Evolutionary conservation across 2,888 invertebrate species (phyloP), one percentile per base, ranked within the genome.

Genomic region (Spisula subtruncata): DNA sequence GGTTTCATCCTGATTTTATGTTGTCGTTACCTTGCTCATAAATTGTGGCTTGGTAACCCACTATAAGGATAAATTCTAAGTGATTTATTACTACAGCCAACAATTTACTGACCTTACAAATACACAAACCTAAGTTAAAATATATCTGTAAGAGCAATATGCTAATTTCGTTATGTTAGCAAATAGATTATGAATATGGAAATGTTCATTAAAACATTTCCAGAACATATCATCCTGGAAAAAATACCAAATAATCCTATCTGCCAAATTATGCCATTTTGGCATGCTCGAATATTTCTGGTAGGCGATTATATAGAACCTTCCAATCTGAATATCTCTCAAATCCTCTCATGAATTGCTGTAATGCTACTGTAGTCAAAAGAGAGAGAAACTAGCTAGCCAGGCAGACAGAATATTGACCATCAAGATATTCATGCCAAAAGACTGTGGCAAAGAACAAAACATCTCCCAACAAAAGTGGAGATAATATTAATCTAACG

Each of bases 381-480:
- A 0, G 60, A 66, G 60, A 54, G 20, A 25, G 60, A 66, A 66
- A 66, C n/a, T 5, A 41, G 41, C 41, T 41, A 41, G 25, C 60
- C 60, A 66, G 60, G 25, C 60, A 66, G 60, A 66, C 25, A 66
- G 60, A 66, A 10, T 10, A 66, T 66, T 66, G 60, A 66, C 60
- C 60, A n/a, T 66, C 60, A 25, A 25, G 60, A 66, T 60, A 60
- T 18, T 56, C 20, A 0, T 66, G 25, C 25, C 51, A 51, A 51
- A 51, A 51, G 51, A 51, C 51, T 16, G 14, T 12, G 51, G 41
- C 41, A 41, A 51, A 51, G 6, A 51, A 16, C 1, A 4, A 6
- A 51, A 51, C 5, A 4, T 1, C 12, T 12, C 12, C 16, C 51
- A 51, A 51, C 51, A 51, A 51, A 10, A 51, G 51, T 51, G 41